phyloP scores from a whole-genome alignment of 2,113 vertebrate species.

The Rissa tridactyla region DNA sequence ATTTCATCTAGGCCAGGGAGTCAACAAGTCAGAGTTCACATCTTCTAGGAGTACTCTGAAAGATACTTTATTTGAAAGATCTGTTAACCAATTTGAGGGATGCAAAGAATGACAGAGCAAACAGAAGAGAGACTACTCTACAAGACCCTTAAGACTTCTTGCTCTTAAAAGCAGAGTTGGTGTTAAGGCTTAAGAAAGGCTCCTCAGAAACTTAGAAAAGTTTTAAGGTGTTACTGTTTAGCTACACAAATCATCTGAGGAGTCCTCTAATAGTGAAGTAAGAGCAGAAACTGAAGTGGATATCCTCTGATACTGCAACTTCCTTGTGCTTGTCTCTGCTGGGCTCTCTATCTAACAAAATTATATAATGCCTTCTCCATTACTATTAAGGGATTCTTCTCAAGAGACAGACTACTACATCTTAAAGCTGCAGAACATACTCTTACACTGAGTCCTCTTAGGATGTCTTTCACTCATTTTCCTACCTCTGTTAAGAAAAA shows the following conservation, averaged over 20 bases:
- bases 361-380: not conserved
- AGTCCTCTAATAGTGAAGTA: not conserved
- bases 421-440: not conserved
- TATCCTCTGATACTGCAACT: not conserved
- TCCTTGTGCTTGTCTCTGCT: not conserved
- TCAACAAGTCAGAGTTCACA: not conserved
- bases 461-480: not conserved
- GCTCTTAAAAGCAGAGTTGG: not conserved
- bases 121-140: not conserved
- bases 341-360: not conserved
- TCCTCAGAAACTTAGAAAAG: not conserved
- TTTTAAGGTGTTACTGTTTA: not conserved
- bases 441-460: not conserved
- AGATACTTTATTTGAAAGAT: not conserved
- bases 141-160: not conserved
- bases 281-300: not conserved
- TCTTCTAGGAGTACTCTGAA: not conserved
- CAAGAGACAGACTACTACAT: not conserved
- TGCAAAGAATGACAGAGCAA: not conserved
- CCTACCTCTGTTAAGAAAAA: not conserved
- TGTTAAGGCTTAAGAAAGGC: not conserved
- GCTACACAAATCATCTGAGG: not conserved
- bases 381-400: not conserved
- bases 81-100: not conserved
- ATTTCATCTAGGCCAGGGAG: not conserved